phyloP scores from a whole-genome alignment of 1,140 invertebrate species.

The Lineus longissimus region DNA sequence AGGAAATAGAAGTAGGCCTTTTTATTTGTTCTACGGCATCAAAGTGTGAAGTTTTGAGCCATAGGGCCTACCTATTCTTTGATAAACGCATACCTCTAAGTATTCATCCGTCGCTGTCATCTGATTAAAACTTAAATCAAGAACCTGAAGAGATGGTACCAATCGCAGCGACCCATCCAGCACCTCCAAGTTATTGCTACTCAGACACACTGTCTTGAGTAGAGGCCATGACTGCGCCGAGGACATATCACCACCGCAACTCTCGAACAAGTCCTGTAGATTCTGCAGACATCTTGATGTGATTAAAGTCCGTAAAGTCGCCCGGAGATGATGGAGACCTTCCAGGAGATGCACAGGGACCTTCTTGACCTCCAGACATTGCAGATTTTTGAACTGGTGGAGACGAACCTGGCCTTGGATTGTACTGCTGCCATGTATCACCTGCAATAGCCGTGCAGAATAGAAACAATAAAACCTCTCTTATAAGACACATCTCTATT shows the following conservation, averaged over 20 bases:
- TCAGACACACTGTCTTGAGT: constrained; percentile 23
- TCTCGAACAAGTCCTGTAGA: constrained; percentile 33
- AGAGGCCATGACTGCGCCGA: constrained; percentile 28
- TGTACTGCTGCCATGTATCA: constrained; percentile 28
- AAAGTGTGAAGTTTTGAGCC: too few species aligned
- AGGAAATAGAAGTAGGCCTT: too few species aligned
- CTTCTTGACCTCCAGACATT: constrained; percentile 27
- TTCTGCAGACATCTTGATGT: constrained; percentile 23
- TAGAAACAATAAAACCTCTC: neutral
- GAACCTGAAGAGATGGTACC: constrained; percentile 21
- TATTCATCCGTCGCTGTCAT: constrained; percentile 25
- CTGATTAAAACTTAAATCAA: constrained; percentile 33
- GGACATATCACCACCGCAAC: constrained; percentile 32
- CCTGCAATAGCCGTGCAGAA: constrained; percentile 18
- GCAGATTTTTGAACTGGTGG: constrained; percentile 26
- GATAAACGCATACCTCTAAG: constrained; percentile 24
- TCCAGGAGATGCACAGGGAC: constrained; percentile 33
- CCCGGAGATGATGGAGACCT: constrained; percentile 26
- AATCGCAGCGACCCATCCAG: constrained; percentile 32
- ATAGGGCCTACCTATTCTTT: too few species aligned
- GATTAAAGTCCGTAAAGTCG: constrained; percentile 20
- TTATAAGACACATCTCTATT: neutral
- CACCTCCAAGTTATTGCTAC: constrained; percentile 23
- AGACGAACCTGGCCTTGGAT: constrained; percentile 28
- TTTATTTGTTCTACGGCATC: too few species aligned